Percentiles rank a stretch among this genome's conserved stretches.
Evolutionary conservation across 2,888 invertebrate species (phyloP).

Genomic region (Tribolium freemani): DNA sequence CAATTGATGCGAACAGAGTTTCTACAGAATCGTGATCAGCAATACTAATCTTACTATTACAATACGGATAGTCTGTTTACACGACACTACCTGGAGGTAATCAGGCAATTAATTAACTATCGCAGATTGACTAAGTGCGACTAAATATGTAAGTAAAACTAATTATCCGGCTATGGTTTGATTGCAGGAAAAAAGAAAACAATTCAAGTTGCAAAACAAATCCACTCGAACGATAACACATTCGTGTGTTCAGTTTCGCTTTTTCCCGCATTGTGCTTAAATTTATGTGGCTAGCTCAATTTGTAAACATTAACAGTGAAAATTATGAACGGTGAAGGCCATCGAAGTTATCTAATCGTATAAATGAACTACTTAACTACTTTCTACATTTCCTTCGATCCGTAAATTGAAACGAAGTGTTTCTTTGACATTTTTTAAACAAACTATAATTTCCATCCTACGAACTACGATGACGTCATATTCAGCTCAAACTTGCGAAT

Average conservation of each 20-base stretch:
- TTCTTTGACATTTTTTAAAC: neutral
- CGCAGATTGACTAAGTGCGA: neutral
- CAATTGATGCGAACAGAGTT: conserved; percentile 20
- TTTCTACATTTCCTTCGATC: conserved; percentile 19
- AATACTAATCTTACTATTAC: conserved; percentile 17
- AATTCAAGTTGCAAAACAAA: neutral
- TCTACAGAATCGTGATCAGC: conserved; percentile 18
- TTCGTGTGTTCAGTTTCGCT: neutral
- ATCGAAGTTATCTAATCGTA: conserved; percentile 10
- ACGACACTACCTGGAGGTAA: neutral
- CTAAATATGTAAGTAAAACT: conserved; percentile 4
- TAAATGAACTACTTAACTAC: conserved; percentile 9
- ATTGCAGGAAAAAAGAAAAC: neutral
- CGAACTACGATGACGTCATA: conserved; percentile 14
- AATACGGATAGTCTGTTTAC: neutral
- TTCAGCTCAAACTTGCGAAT: conserved; percentile 6
- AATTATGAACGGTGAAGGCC: conserved; percentile 12
- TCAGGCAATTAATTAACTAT: conserved; percentile 4
- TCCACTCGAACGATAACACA: neutral
- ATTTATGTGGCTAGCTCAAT: conserved; percentile 7
- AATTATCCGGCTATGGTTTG: neutral
- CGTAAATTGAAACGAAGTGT: conserved; percentile 3
- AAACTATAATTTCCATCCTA: conserved; percentile 28
- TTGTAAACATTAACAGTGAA: conserved; percentile 20
- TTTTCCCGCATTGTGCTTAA: neutral